Conservation (phyloP, 37 sponge, comb jelly and placozoan species). For the Spongilla lacustris region DNA sequence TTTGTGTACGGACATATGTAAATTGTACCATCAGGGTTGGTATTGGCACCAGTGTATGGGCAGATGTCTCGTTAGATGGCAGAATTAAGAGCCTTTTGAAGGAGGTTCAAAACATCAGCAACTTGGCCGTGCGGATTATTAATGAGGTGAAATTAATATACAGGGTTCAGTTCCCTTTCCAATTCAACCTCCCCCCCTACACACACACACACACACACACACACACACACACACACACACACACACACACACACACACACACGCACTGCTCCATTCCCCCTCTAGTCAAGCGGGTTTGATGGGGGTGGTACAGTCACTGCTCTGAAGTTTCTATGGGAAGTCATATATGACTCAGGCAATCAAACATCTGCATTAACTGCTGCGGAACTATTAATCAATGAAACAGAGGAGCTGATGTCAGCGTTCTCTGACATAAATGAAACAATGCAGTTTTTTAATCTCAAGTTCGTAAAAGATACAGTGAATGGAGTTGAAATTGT, state of each 20-base stretch:
- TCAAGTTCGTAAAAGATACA: background rate
- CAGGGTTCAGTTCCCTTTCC: no score
- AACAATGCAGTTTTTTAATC: background rate
- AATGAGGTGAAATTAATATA: background rate
- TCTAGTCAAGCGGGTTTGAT: background rate
- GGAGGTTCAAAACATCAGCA: background rate
- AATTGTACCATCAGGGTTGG: background rate
- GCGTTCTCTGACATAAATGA: background rate
- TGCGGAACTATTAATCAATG: background rate
- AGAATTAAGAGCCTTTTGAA: background rate
- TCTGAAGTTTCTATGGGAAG: background rate
- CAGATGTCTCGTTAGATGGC: background rate
- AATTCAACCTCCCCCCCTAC: no score
- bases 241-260: no score
- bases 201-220: no score
- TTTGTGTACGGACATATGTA: no score
- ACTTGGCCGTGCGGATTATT: background rate
- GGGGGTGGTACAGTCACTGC: background rate
- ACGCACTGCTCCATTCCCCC: no score
- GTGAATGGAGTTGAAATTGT: background rate
- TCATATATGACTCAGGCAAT: background rate
- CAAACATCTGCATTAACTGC: background rate
- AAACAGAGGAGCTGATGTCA: background rate
- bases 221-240: no score
- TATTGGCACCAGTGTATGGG: background rate